Base-by-base conservation (phyloP, 2,113 vertebrate genomes). In the Origma solitaria region DNA sequence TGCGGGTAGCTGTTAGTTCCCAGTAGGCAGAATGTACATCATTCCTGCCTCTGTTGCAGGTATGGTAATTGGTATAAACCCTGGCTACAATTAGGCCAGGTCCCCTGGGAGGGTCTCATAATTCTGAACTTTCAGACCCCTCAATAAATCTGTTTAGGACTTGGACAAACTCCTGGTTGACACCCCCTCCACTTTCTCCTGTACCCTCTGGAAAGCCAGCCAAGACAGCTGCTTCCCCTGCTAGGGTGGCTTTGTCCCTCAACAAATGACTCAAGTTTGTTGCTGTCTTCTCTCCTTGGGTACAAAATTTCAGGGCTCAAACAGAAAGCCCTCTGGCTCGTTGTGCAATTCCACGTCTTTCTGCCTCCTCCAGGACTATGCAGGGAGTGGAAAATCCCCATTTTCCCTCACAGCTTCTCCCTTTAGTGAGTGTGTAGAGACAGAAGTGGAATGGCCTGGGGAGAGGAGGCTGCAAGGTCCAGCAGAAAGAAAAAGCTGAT, bases 171-270 rank as follows among this genome's bases (percentile, higher is more conserved):
- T 87, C 68, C 16, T 71, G 11, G 4, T 40, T 45, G n/a, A 15
- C 40, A 78, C 7, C 61, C 79, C 18, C 81, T n/a, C 25, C 4
- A 54, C 11, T 79, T 95, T 85, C 61, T 91, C 51, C 76, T 2
- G 1, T 22, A 68, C 78, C 35, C 42, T 58, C 50, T 85, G 75
- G 45, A 92, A 95, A 92, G n/a, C 12, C 4, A 5, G 62, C 22
- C 61, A 91, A 68, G 77, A 75, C 81, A 91, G 57, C 73, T 76
- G 47, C 57, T 95, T 91, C 54, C 37, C 17, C 61, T 84, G 70
- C 58, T 72, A 6, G 19, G 25, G 44, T 35, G 77, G 25, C 49
- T 91, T 92, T 81, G 49, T 58, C 35, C 57, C 30, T 51, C 3
- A 2, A 44, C 40, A 73, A 85, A 79, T 53, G 28, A 84, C 45